Evolutionary conservation across 2,113 vertebrate species (phyloP), one percentile per base, ranked within the genome.

Genomic region (Prionailurus viverrinus): DNA sequence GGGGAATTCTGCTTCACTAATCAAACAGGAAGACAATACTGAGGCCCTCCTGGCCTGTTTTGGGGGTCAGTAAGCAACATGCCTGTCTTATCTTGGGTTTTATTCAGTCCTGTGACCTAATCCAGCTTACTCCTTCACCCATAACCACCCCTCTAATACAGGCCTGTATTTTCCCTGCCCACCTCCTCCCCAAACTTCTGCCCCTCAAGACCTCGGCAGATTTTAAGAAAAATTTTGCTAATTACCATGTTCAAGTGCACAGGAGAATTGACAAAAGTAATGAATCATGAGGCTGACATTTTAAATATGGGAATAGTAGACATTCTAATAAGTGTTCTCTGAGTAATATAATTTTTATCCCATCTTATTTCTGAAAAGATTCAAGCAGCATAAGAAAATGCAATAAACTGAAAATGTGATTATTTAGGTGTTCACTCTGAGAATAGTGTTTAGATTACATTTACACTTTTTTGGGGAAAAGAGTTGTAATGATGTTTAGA

Each of bases 371-470:
- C 94, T 97, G 55, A 92, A 95, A 92, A 94, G 78, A 95, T 66
- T 94, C 61, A 91, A 25, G 29, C 85, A 61, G 68, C 23, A 36
- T 80, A 80, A 94, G 41, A 85, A 95, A 95, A 92, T 41, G 19
- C 11, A 89, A 45, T 89, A 91, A 94, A 78, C 14, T 27, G 55
- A 92, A 95, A 97, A 93, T 93, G 45, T 81, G 88, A 95, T 97
- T 92, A 87, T 87, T 45, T 31, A 90, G 36, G 39, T 89, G 45
- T 92, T 61, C 36, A 65, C 63, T 79, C 83, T 69, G 71, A 90
- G 82, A 95, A 66, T n/a, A 76, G 63, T 15, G 11, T 82, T 94
- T 86, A 96, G 83, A 81, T 82, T 89, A 41, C 45, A 66, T 96
- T 89, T 89, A 93, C 36, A 90, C 33, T 78, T 82, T 78, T 89